Evolutionary conservation across 2,113 vertebrate genomes (phyloP).

Genomic region (Paradoxurus hermaphroditus): DNA sequence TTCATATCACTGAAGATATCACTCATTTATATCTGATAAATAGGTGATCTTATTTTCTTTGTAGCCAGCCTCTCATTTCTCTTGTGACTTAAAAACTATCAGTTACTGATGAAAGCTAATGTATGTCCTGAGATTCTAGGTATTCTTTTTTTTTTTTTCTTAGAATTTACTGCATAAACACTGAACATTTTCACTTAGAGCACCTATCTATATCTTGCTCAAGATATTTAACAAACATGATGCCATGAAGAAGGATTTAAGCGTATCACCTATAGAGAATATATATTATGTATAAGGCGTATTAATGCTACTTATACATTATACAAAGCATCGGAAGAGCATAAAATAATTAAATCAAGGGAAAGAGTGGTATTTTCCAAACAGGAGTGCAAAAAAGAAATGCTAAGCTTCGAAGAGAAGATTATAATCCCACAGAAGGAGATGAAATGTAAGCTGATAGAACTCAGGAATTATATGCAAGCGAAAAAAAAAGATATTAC

Average conservation of each 20-base stretch:
- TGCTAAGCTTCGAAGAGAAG: neutral
- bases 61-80: neutral
- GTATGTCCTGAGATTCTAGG: neutral
- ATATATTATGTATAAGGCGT: neutral
- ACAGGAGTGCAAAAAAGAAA: neutral
- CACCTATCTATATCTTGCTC: neutral
- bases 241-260: neutral
- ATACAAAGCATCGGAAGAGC: neutral
- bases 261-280: neutral
- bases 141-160: neutral
- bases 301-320: neutral
- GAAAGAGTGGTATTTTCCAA: neutral
- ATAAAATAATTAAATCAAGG: neutral
- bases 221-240: neutral
- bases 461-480: neutral
- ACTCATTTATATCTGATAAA: neutral
- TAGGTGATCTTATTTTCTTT: neutral
- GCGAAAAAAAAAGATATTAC: neutral
- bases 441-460: neutral
- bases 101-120: neutral
- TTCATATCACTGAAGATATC: neutral
- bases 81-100: neutral
- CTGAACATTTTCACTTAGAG: neutral
- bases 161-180: neutral
- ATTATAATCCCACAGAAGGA: neutral